Base-by-base conservation (phyloP, 2,888 invertebrate genomes). In the Sclerodermus sp. region DNA sequence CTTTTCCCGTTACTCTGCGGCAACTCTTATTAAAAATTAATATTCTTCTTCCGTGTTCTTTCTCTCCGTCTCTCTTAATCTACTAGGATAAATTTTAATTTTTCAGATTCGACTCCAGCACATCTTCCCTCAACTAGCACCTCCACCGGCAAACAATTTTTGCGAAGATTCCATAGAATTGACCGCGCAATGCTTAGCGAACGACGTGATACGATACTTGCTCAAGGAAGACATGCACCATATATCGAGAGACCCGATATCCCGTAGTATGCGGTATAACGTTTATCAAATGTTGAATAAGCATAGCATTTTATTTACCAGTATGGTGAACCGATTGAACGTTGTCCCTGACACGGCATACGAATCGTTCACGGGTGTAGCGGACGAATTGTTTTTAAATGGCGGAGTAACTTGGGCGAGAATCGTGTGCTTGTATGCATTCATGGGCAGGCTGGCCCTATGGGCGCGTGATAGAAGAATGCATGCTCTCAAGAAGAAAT, bases 241-340 rank as follows among this genome's bases (percentile, higher is more conserved):
- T 1, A 71, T 77, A 63, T 77, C 75, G 4, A 67, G 71, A 42
- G 79, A 80, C 64, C 73, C 77, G n/a, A 73, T 80, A 23, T 79
- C 78, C 1, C 73, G 76, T 45, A 78, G 79, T 30, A 71, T 81
- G 70, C 67, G 79, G 34, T 75, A 77, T 59, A 79, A 78, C 57
- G 79, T 80, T 3, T 76, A 74, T 58, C 77, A 78, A 49, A 78
- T 81, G 73, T 65, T 80, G 23, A 76, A 78, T 43, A 80, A 80
- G 53, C 80, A 81, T 63, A 76, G 75, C 45, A 79, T 80, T 48
- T 62, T 79, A 1, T 79, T 81, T 47, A 78, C 76, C 31, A 80
- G 80, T 51, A 80, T 80, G 80, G 77, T 80, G 6, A 76, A 76
- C 50, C 71, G 80, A 55, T 60, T 79, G 39, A 75, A 79, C 55